phyloP scores from a whole-genome alignment of 2,888 invertebrate species.

The Zhuqinia jingwanae region DNA sequence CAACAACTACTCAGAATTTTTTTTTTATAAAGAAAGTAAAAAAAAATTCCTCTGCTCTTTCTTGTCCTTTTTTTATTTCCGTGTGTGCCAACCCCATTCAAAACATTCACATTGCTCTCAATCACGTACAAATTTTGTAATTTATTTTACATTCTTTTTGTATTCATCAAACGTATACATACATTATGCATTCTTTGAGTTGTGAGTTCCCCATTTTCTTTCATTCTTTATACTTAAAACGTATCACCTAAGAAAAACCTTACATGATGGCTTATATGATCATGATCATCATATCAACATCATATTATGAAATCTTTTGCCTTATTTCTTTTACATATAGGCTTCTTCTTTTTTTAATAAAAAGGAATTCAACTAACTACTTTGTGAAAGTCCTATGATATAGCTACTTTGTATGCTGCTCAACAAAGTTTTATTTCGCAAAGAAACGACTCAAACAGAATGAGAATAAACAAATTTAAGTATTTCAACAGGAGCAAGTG shows the following conservation, averaged over 20 bases:
- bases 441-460: not conserved
- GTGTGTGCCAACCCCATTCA: not conserved
- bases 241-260: not conserved
- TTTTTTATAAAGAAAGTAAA: not conserved
- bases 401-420: slow-evolving; percentile 22
- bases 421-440: slow-evolving; percentile 21
- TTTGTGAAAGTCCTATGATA: slow-evolving; percentile 3
- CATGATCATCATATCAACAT: not conserved
- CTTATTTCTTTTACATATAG: too few species aligned
- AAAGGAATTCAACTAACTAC: slow-evolving; percentile 26
- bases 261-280: too few species aligned
- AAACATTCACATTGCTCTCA: not conserved
- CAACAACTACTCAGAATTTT: not conserved
- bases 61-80: not conserved
- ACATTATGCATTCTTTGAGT: too few species aligned
- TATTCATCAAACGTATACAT: not conserved
- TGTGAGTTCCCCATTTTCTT: not conserved
- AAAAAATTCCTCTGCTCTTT: not conserved
- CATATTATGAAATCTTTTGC: not conserved
- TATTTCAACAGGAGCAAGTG: not conserved
- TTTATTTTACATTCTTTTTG: slow-evolving; percentile 35
- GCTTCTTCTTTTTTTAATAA: slow-evolving; percentile 10
- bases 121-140: slow-evolving; percentile 28
- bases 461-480: not conserved
- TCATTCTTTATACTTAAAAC: not conserved